Conservation (phyloP, 1,140 invertebrate species). For the Lerema accius region DNA sequence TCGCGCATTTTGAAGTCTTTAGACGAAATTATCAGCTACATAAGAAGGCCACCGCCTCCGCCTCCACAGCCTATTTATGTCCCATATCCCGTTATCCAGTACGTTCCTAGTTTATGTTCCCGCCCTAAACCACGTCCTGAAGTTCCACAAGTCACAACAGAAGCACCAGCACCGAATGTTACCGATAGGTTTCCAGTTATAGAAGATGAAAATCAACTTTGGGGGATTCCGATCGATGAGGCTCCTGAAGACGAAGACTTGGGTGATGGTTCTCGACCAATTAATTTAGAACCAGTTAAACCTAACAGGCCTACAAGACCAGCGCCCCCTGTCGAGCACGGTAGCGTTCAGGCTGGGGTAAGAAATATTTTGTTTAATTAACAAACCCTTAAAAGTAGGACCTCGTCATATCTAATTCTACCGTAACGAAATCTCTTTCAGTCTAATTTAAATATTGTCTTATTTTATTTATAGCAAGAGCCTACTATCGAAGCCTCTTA, state of each 20-base stretch:
- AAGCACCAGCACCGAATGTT: constrained; percentile 5
- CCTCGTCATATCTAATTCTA: too few relatives aligned
- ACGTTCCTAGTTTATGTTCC: constrained; percentile 17
- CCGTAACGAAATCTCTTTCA: too few relatives aligned
- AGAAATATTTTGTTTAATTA: constrained; percentile 11
- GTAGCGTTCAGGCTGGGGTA: constrained; percentile 47
- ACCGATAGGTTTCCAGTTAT: constrained; percentile 34
- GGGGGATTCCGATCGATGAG: constrained; percentile 27
- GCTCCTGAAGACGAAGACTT: constrained; percentile 25
- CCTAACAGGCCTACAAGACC: constrained; percentile 4
- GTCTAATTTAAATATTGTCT: too few relatives aligned
- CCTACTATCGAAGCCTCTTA: too few relatives aligned
- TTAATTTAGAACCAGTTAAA: constrained; percentile 35
- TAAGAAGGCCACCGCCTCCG: constrained; percentile 46
- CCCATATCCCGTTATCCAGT: constrained; percentile 55
- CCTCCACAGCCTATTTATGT: constrained; percentile 62
- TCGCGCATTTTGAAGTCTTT: constrained; percentile 51
- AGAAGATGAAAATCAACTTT: constrained; percentile 42
- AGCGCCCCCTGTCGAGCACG: constrained; percentile 44
- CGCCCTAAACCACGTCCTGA: constrained; percentile 3
- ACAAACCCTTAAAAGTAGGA: background rate
- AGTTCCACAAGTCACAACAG: background rate
- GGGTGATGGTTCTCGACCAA: constrained; percentile 41
- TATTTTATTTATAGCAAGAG: too few relatives aligned
- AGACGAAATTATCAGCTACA: constrained; percentile 52